Evolutionary conservation across 2,888 invertebrate genomes (phyloP), one percentile per base, ranked within the genome.

Genomic region (Agapostemon virescens): DNA sequence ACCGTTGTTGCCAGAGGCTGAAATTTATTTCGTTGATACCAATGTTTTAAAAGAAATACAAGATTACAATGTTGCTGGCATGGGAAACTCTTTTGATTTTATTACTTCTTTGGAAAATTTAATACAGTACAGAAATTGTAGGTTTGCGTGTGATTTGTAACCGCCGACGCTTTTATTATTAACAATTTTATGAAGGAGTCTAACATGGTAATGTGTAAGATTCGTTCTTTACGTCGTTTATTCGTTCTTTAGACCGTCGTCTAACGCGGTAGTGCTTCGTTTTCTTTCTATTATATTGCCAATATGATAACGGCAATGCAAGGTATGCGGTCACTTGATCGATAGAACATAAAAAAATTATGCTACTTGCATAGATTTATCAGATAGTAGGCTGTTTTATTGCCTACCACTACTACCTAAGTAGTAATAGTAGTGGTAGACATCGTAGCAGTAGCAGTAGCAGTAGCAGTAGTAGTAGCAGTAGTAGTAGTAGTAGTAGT

Each of bases 31-130:
- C 33, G 2, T 20, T 15, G 17, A 30, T 30, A 30, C 33, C 23
- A 26, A 20, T 40, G 13, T 23, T 33, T n/a, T 1, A 7, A 4
- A 13, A 26, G 20, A 4, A 45, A 58, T 45, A 26, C 5, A 49
- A 45, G 20, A 20, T 17, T 11, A 17, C 17, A 69, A 26, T 15
- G n/a, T 61, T 33, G 7, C 15, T 23, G 58, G 23, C 42, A 9
- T n/a, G 30, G 55, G n/a, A 67, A 20, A 13, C 26, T 77, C 38
- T 11, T 58, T 69, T 69, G 64, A 75, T 77, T 63, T 75, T 75
- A 55, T 75, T 64, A 30, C 26, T 40, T 75, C 11, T 64, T 40
- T 69, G 63, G 52, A 69, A 75, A 75, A 75, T 52, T 33, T 40
- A 38, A 42, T 75, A 69, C 49, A 74, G 63, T 67, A 45, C 36